Evolutionary conservation across 2,888 invertebrate genomes (phyloP), one percentile per base, ranked within the genome.

Genomic region (Actias luna): DNA sequence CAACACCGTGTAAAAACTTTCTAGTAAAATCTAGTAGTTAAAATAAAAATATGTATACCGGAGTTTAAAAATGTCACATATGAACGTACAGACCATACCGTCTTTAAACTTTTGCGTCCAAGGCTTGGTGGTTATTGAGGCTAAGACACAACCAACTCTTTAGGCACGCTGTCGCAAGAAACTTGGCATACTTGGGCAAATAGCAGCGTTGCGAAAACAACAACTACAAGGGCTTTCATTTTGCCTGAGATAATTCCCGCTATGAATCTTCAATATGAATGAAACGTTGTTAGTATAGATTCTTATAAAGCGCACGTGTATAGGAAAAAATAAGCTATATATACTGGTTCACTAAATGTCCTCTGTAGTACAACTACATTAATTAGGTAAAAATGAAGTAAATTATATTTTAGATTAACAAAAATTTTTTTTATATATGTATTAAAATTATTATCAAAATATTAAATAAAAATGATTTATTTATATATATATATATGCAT

Each of bases 91-190:
- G 65, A 84, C 82, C 78, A 84, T 70, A 63, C 84, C 82, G 67
- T 82, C 75, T 69, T 77, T 83, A 35, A 85, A 55, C 69, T 77
- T 85, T 58, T 72, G 68, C 0, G 78, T 72, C 82, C 83, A 84
- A 16, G 80, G 76, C 42, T 81, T 83, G 25, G 66, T 64, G 0
- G 65, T 68, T 25, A 60, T 61, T 22, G 68, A 31, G 39, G 68
- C 33, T 12, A 64, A 60, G 70, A 63, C 39, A 62, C 57, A 25
- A 59, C 62, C 14, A 63, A 55, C 7, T 59, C 16, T 63, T 60
- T 63, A 16, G 65, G 55, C 33, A 29, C 18, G 55, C 10, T 64
- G 60, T 57, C 65, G 29, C 73, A 67, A 35, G 70, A 67, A 39
- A 76, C 75, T 60, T 67, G 68, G 35, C 70, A 73, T 61, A 75